Percentiles rank a stretch among this genome's conserved stretches.
phyloP scores from a whole-genome alignment of 1,140 invertebrate genomes.

The Drosophila pachea region DNA sequence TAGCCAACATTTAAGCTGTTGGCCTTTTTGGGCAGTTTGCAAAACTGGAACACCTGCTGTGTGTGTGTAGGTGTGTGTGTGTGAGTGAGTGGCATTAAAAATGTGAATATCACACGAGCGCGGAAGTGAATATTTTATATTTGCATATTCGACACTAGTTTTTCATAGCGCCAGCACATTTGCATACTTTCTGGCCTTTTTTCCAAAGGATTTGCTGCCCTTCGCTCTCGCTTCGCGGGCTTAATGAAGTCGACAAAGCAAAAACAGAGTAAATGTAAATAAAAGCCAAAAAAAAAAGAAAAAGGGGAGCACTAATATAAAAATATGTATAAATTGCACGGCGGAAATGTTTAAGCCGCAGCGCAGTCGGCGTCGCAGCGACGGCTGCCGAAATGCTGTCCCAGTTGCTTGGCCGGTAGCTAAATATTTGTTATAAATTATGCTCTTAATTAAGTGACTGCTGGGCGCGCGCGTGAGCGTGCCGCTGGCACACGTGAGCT shows the following conservation, averaged over 20 bases:
- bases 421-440: slow-evolving; percentile 77
- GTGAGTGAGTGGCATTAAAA: slow-evolving; percentile 57
- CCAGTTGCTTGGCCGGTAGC: slow-evolving; percentile 52
- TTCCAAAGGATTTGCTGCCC: slow-evolving; percentile 37
- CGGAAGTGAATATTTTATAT: slow-evolving; percentile 75
- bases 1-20: slow-evolving; percentile 38
- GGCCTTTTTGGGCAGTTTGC: slow-evolving; percentile 58
- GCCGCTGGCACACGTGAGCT: slow-evolving; percentile 31
- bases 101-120: slow-evolving; percentile 70
- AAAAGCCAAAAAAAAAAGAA: neutral
- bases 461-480: slow-evolving; percentile 14
- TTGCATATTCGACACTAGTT: slow-evolving; percentile 75
- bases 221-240: slow-evolving; percentile 51
- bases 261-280: slow-evolving; percentile 15
- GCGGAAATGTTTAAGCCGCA: slow-evolving; percentile 37
- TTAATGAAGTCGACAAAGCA: slow-evolving; percentile 67
- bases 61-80: slow-evolving; percentile 9
- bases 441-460: slow-evolving; percentile 73
- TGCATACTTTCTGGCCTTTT: slow-evolving; percentile 59
- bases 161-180: slow-evolving; percentile 62
- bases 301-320: neutral
- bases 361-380: slow-evolving; percentile 4
- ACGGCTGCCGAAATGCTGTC: slow-evolving; percentile 32
- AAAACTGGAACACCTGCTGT: slow-evolving; percentile 68
- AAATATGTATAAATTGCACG: slow-evolving; percentile 37